These are phyloP conservation scores for Ovibos moschatus DNA, from an alignment of 2,113 vertebrate genomes.

Conservation along the genomic window DNA sequence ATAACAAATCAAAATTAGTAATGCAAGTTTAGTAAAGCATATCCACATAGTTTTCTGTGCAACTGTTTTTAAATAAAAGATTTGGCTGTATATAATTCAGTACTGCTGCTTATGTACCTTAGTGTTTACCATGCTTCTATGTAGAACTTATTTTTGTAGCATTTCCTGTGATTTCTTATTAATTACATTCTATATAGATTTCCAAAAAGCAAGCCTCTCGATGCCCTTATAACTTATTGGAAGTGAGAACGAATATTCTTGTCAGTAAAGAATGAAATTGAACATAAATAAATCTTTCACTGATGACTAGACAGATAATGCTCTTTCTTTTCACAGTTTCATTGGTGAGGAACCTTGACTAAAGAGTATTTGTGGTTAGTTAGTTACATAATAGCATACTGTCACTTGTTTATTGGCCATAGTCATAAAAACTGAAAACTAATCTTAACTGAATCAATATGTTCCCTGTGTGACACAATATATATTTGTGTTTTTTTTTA, in stretches of 20 bases:
- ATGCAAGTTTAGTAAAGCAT: background rate
- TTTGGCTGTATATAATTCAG: background rate
- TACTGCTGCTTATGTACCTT: background rate
- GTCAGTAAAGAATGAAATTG: background rate
- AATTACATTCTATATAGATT: background rate
- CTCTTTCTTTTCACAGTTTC: background rate
- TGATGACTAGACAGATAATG: background rate
- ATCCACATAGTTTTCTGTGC: background rate
- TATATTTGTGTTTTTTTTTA: background rate
- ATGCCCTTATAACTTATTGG: background rate
- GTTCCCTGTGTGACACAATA: background rate
- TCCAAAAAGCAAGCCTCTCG: background rate
- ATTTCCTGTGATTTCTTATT: background rate
- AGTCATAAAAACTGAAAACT: background rate
- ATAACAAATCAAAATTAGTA: background rate
- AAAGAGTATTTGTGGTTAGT: background rate
- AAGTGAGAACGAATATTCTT: background rate
- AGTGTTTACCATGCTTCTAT: background rate
- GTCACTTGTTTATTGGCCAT: background rate
- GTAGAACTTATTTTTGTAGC: background rate
- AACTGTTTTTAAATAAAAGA: background rate
- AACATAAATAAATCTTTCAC: background rate
- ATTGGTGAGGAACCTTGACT: background rate
- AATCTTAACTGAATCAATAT: background rate
- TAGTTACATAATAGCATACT: rapidly evolving